Percentiles rank a stretch among this genome's conserved stretches.
Evolutionary conservation across 2,113 vertebrate genomes (phyloP).

Genomic region (Aptenodytes forsteri): DNA sequence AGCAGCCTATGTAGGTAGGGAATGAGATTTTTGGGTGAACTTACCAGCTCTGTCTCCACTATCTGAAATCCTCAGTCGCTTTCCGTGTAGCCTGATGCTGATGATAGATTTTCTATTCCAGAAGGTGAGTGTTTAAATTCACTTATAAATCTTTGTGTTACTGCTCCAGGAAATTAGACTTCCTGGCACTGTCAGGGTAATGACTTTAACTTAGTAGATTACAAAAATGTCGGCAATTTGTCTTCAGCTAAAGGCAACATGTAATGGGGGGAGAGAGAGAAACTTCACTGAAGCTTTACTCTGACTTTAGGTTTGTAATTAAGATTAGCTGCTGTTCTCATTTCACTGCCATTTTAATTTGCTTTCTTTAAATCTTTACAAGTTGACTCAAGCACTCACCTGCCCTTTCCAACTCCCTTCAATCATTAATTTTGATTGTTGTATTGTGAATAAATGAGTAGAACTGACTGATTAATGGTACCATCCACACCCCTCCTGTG

Average conservation of each 20-base stretch:
- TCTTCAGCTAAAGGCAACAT: conserved; percentile 55
- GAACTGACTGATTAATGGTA: conserved; percentile 10
- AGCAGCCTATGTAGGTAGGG: neutral
- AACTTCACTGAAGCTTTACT: conserved; percentile 2
- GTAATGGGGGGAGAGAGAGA: neutral
- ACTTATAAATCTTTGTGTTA: conserved; percentile 62
- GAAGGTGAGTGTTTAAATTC: conserved; percentile 57
- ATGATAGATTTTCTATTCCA: conserved; percentile 56
- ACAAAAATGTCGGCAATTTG: conserved; percentile 56
- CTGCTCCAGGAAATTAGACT: conserved; percentile 64
- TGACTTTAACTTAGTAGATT: conserved; percentile 64
- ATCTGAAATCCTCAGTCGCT: conserved; percentile 1
- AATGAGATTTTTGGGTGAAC: neutral
- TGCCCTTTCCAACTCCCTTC: conserved; percentile 34
- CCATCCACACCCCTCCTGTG: neutral
- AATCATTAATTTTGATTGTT: conserved; percentile 32
- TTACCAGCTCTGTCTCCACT: conserved; percentile 15
- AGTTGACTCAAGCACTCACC: conserved; percentile 24
- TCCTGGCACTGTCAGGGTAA: conserved; percentile 61
- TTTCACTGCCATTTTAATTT: conserved; percentile 20
- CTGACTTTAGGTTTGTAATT: conserved; percentile 43
- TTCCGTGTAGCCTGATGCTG: conserved; percentile 5
- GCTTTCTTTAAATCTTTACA: conserved; percentile 39
- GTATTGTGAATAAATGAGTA: conserved; percentile 10
- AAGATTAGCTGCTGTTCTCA: conserved; percentile 24